These are phyloP conservation scores for Acrobasis repandana DNA, from an alignment of 2,888 invertebrate species.

Conservation along the genomic window DNA sequence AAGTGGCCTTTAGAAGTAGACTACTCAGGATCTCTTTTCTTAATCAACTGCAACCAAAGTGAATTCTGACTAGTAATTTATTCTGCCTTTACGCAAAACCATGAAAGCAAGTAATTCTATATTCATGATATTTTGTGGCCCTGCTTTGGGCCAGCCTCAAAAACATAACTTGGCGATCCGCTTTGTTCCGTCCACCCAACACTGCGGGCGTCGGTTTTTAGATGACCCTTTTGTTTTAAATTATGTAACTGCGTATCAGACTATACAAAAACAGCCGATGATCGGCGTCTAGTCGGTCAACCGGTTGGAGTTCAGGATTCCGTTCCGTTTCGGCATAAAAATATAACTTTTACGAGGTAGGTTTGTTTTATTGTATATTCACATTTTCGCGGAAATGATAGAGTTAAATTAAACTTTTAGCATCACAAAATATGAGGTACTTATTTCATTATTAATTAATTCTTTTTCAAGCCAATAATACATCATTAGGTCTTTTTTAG, in stretches of 20 bases:
- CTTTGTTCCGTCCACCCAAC: slow-evolving; percentile 66
- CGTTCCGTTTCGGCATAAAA: slow-evolving; percentile 17
- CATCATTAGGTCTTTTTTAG: too few relatives aligned
- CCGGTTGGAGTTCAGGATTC: slow-evolving; percentile 33
- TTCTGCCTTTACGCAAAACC: background rate
- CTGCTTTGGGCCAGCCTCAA: slow-evolving; percentile 38
- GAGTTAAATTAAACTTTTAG: background rate
- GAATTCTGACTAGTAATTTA: too few relatives aligned
- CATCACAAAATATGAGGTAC: too few relatives aligned
- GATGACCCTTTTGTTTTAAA: slow-evolving; percentile 73
- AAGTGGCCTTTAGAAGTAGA: too few relatives aligned
- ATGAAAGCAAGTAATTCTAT: slow-evolving; percentile 27
- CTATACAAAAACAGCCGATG: slow-evolving; percentile 59
- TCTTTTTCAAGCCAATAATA: too few relatives aligned
- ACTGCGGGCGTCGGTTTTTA: slow-evolving; percentile 65
- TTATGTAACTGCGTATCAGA: slow-evolving; percentile 68
- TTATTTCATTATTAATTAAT: too few relatives aligned
- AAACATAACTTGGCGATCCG: slow-evolving; percentile 63
- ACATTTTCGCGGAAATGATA: background rate
- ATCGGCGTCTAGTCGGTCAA: slow-evolving; percentile 51
- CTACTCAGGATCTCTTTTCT: too few relatives aligned
- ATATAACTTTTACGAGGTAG: slow-evolving; percentile 8
- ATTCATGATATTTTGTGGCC: slow-evolving; percentile 1
- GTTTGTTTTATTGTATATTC: background rate
- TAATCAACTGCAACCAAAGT: too few relatives aligned